Percentiles rank a stretch among this genome's conserved stretches.
phyloP scores from a whole-genome alignment of 1,140 invertebrate genomes.

The Hylaeus volcanicus region DNA sequence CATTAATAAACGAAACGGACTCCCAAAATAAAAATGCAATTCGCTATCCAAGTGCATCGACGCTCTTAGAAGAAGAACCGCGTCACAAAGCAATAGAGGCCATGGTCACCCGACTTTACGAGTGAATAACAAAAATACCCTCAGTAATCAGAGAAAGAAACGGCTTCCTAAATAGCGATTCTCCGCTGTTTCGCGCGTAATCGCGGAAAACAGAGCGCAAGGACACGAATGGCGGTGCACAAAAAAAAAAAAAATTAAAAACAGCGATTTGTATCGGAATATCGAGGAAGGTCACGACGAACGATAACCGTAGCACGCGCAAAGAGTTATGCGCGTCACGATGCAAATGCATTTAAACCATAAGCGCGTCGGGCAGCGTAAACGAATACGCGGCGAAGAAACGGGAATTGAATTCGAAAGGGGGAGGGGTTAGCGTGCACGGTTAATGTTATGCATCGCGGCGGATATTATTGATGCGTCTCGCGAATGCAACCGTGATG shows the following conservation, averaged over 20 bases:
- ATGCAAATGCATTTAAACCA: conserved; percentile 33
- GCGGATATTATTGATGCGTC: conserved; percentile 60
- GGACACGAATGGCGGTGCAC: too few relatives aligned
- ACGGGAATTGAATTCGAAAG: conserved; percentile 36
- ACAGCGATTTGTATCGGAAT: neutral
- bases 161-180: too few relatives aligned
- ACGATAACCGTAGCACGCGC: conserved; percentile 29
- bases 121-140: too few relatives aligned
- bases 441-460: conserved; percentile 34
- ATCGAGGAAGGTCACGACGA: conserved; percentile 28
- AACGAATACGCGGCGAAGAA: conserved; percentile 7
- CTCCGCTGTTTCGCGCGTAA: neutral
- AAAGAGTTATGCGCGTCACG: conserved; percentile 15
- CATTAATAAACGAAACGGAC: too few relatives aligned
- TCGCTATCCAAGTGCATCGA: too few relatives aligned
- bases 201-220: neutral
- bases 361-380: conserved; percentile 17
- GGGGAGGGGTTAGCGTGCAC: conserved; percentile 11
- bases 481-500: conserved; percentile 46
- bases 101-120: too few relatives aligned
- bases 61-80: too few relatives aligned
- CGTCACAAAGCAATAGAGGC: too few relatives aligned
- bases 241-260: neutral
- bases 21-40: too few relatives aligned
- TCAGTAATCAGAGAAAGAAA: too few relatives aligned